Evolutionary conservation across 2,113 vertebrate genomes (phyloP).

Genomic region (Lichenostomus cassidix): DNA sequence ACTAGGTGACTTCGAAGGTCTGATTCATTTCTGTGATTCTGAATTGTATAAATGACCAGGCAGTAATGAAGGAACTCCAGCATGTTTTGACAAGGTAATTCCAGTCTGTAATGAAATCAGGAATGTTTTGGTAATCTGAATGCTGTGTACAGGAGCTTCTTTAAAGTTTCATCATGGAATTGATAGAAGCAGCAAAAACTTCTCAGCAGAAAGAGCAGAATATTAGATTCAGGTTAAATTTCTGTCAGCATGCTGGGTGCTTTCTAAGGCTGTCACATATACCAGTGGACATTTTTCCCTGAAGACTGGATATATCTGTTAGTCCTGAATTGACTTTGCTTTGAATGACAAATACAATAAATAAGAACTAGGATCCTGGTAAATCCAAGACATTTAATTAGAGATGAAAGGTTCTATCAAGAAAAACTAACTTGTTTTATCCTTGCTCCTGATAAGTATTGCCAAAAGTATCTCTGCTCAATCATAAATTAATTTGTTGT

Average conservation of each 20-base stretch:
- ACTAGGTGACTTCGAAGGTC: neutral
- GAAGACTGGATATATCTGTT: neutral
- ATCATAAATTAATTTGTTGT: neutral
- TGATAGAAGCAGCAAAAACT: neutral
- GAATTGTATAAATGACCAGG: neutral
- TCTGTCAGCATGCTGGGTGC: neutral
- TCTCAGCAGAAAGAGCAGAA: neutral
- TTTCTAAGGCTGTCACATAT: neutral
- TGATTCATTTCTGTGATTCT: neutral
- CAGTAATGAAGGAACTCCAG: neutral
- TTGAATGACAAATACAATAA: neutral
- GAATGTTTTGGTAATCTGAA: neutral
- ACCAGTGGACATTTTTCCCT: neutral
- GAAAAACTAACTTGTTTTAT: neutral
- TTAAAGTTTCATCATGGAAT: neutral
- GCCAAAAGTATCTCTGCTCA: neutral
- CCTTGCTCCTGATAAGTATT: neutral
- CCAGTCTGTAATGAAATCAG: neutral
- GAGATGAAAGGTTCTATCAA: neutral
- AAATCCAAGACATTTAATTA: neutral
- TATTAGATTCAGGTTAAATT: neutral
- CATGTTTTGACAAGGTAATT: neutral
- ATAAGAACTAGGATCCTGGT: neutral
- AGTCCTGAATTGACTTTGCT: neutral
- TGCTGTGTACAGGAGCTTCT: neutral